Percentiles rank a stretch among this genome's conserved stretches.
These are phyloP conservation scores for Branchipolynoe longqiensis DNA, from an alignment of 2,888 invertebrate genomes.

Conservation along the genomic window DNA sequence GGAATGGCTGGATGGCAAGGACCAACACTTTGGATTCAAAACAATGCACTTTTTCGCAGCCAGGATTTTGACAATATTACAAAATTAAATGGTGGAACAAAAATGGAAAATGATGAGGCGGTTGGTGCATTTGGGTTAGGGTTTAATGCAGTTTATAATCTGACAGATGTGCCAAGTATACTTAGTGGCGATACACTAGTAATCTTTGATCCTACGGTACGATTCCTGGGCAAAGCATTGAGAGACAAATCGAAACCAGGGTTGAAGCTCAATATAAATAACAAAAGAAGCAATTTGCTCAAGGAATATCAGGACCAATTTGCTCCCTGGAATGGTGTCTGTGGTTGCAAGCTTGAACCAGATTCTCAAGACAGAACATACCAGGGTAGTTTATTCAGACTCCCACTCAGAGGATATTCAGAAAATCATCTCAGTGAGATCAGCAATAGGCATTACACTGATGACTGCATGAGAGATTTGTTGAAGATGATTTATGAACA, in stretches of 20 bases:
- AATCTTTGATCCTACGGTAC: constrained; percentile 79
- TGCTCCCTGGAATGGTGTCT: constrained; percentile 73
- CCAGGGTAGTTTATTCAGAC: constrained; percentile 74
- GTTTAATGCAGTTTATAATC: constrained; percentile 79
- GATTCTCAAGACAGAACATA: constrained; percentile 62
- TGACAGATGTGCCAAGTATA: constrained; percentile 80
- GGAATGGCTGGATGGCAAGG: constrained; percentile 77
- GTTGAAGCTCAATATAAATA: constrained; percentile 69
- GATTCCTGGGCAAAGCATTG: constrained; percentile 70
- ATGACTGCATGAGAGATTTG: constrained; percentile 70
- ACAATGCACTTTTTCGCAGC: constrained; percentile 76
- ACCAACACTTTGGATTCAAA: constrained; percentile 78
- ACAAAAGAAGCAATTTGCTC: constrained; percentile 67
- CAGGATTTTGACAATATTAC: constrained; percentile 77
- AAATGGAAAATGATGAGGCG: constrained; percentile 72
- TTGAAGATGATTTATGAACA: constrained; percentile 70
- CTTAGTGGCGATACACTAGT: constrained; percentile 75
- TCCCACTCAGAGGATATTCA: constrained; percentile 75
- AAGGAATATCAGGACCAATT: constrained; percentile 73
- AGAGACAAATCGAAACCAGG: constrained; percentile 71
- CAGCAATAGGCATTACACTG: constrained; percentile 70
- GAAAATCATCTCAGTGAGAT: constrained; percentile 76
- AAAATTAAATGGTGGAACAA: constrained; percentile 76
- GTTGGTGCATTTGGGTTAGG: constrained; percentile 79
- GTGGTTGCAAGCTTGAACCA: constrained; percentile 70